Conservation (phyloP, 1,140 invertebrate species). For the Drosophila sp. region DNA sequence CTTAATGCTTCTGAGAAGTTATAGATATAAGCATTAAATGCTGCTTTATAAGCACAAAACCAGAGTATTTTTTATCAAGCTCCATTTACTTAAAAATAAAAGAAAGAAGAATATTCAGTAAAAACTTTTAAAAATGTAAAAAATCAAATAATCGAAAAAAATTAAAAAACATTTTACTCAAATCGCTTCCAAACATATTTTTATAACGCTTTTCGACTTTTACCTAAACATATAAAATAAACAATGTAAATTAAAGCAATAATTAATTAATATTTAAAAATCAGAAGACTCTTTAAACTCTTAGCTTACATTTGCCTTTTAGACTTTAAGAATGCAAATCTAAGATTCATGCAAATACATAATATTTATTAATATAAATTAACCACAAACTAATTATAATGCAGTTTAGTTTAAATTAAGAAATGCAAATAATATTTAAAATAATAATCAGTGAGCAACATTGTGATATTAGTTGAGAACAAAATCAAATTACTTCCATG, state of each 20-base stretch:
- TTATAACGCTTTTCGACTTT: conserved; percentile 80
- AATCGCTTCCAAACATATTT: conserved; percentile 75
- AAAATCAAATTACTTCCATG: conserved; percentile 79
- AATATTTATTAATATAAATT: conserved; percentile 41
- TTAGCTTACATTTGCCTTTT: conserved; percentile 82
- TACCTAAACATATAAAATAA: conserved; percentile 47
- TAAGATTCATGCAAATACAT: conserved; percentile 35
- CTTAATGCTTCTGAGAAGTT: conserved; percentile 78
- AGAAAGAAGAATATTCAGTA: conserved; percentile 27
- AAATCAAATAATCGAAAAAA: conserved; percentile 22
- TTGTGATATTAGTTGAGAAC: conserved; percentile 83
- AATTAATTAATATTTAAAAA: conserved; percentile 60
- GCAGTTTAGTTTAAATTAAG: conserved; percentile 33
- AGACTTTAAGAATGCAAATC: conserved; percentile 65
- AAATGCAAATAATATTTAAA: conserved; percentile 27
- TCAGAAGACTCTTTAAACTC: conserved; percentile 75
- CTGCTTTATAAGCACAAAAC: conserved; percentile 48
- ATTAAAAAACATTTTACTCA: conserved; percentile 61
- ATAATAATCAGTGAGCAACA: conserved; percentile 77
- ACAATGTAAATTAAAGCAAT: conserved; percentile 71
- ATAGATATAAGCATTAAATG: conserved; percentile 76
- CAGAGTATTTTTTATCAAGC: conserved; percentile 68
- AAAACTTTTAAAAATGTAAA: conserved; percentile 39
- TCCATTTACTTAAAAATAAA: conserved; percentile 58
- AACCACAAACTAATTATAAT: conserved; percentile 23